phyloP scores from a whole-genome alignment of 2,888 invertebrate genomes.

The Lepidochrysops patricia region DNA sequence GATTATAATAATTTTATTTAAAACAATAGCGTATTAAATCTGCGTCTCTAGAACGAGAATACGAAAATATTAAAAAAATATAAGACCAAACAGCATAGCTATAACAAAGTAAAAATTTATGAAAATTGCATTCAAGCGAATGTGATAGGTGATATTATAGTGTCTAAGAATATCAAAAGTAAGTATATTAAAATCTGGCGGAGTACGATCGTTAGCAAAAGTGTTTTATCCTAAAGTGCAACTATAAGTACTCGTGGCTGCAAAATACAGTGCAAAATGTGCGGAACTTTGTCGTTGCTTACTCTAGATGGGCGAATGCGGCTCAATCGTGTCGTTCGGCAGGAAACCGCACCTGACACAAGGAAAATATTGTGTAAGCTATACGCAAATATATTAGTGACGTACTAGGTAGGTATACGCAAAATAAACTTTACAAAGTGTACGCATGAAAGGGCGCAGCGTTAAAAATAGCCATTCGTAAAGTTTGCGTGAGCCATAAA shows the following conservation, averaged over 20 bases:
- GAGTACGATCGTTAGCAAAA: background rate
- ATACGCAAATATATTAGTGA: conserved; percentile 14
- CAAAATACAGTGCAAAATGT: conserved; percentile 19
- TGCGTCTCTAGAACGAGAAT: background rate
- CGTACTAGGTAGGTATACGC: background rate
- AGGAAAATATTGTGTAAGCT: conserved; percentile 38
- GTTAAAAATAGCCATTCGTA: no score
- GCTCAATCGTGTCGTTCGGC: conserved; percentile 69
- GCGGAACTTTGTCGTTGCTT: conserved; percentile 42
- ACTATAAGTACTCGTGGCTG: conserved; percentile 16
- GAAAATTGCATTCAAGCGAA: background rate
- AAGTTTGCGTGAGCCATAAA: no score
- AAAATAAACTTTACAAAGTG: background rate
- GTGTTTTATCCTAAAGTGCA: background rate
- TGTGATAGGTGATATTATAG: background rate
- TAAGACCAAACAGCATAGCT: background rate
- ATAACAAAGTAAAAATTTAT: background rate
- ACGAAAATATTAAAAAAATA: background rate
- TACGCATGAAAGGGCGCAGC: background rate
- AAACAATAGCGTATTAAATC: background rate
- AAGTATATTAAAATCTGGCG: background rate
- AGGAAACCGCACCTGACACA: conserved; percentile 71
- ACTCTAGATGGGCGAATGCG: conserved; percentile 70
- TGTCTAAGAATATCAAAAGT: background rate
- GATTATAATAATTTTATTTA: background rate